Evolutionary conservation across 2,888 invertebrate species (phyloP), one percentile per base, ranked within the genome.

Genomic region (Aphelenchoides bicaudatus): DNA sequence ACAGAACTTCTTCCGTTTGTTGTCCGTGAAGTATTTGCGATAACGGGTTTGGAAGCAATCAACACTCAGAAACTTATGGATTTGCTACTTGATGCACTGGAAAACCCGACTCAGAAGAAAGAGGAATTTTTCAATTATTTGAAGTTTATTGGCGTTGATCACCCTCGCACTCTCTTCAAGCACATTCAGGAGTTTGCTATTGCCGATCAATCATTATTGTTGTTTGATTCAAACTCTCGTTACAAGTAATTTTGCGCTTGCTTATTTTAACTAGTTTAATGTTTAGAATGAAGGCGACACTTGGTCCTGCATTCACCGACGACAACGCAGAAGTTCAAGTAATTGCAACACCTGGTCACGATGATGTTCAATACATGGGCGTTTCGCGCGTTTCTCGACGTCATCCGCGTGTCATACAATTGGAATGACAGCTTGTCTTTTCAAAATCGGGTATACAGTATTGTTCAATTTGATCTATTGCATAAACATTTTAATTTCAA

Each of bases 141-240:
- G n/a, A 31, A 19, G 13, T 8, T 10, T 2, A 25, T 51, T 37
- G 52, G 52, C 1, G 37, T 51, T 1, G 37, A 34, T 2, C 52
- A 51, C 4, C 52, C 52, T 25, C 52, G 31, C 10, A 51, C 34
- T 13, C 60, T 66, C 27, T 34, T 70, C 6, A 67, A 60, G 25
- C 59, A 66, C 38, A 29, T 70, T 4, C 19, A 37, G 30, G 56
- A 61, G 31, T 66, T 69, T 31, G 65, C 54, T 21, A 21, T 28
- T n/a, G 43, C 65, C 27, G 61, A 61, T 19, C 69, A 66, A 47
- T 34, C 59, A 5, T 29, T 66, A 25, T 51, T 48, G 10, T 56
- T 66, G 8, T 66, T 61, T 43, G 68, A 66, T 47, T 54, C 63
- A 39, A 70, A 67, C 46, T 60, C 65, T 8, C 62, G 62, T 30